Evolutionary conservation across 2,888 invertebrate species (phyloP).

Genomic region (Xanthorhoe designata): DNA sequence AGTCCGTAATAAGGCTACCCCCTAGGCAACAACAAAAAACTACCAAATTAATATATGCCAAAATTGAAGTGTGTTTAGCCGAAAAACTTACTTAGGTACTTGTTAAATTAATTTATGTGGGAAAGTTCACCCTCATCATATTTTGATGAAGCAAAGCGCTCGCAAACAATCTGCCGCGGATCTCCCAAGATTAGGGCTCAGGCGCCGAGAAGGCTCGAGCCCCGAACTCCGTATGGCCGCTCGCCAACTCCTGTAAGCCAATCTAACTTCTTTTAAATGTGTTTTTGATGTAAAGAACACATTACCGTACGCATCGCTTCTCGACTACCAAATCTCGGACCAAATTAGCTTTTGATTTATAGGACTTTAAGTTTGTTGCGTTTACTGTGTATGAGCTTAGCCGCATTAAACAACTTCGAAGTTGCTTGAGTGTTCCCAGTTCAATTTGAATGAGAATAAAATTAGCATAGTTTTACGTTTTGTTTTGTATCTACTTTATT

Average conservation of each 20-base stretch:
- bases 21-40: not conserved
- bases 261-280: conserved; percentile 86
- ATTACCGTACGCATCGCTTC: conserved; percentile 77
- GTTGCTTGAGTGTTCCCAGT: conserved; percentile 35
- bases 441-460: conserved; percentile 34
- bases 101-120: conserved; percentile 71
- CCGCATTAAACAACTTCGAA: conserved; percentile 45
- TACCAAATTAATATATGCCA: conserved; percentile 18
- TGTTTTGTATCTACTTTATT: not conserved
- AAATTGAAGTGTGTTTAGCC: conserved; percentile 39
- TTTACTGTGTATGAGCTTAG: conserved; percentile 41
- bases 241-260: conserved; percentile 83
- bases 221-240: conserved; percentile 75
- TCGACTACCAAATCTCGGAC: conserved; percentile 70
- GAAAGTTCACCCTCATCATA: conserved; percentile 72
- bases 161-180: conserved; percentile 81
- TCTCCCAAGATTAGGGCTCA: conserved; percentile 77
- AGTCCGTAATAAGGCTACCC: not conserved
- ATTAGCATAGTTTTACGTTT: conserved; percentile 29
- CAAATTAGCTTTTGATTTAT: conserved; percentile 83
- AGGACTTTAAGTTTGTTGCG: conserved; percentile 64
- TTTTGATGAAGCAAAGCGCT: conserved; percentile 78
- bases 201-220: conserved; percentile 72
- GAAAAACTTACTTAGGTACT: conserved; percentile 40
- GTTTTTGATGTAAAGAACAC: conserved; percentile 85